Percentiles rank a stretch among this genome's conserved stretches.
These are phyloP conservation scores for Eupleurogrammus muticus DNA, from an alignment of 2,797 vertebrate species.

Conservation along the genomic window DNA sequence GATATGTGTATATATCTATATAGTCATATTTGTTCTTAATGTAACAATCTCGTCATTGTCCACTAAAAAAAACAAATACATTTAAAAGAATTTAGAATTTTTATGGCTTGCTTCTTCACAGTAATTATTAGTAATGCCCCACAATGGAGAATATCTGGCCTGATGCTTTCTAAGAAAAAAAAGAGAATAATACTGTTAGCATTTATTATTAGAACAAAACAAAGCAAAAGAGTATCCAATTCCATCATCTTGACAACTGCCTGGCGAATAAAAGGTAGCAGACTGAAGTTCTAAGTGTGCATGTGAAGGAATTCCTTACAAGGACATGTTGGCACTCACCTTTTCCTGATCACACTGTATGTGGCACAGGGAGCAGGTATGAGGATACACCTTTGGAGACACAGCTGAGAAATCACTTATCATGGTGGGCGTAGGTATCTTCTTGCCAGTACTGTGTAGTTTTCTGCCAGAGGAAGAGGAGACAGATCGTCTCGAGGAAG, in stretches of 20 bases:
- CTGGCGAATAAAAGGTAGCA: constrained; percentile 15
- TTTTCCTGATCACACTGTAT: constrained; percentile 92
- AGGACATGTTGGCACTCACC: constrained; percentile 85
- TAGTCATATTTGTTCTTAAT: neutral
- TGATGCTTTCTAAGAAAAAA: neutral
- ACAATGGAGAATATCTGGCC: neutral
- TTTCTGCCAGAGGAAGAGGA: constrained; percentile 65
- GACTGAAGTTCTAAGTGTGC: constrained; percentile 19
- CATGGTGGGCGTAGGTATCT: constrained; percentile 90
- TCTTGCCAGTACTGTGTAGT: constrained; percentile 74
- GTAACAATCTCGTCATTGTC: neutral
- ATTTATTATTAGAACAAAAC: neutral
- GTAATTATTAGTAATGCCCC: neutral
- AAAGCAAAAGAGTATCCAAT: neutral
- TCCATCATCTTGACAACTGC: constrained; percentile 20
- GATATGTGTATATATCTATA: too few relatives aligned
- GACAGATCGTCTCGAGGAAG: constrained; percentile 57
- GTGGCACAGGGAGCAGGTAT: constrained; percentile 96
- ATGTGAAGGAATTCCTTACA: constrained; percentile 34
- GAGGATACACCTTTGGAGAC: constrained; percentile 92
- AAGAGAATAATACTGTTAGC: neutral
- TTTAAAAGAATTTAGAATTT: neutral
- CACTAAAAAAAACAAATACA: neutral
- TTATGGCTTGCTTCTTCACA: neutral
- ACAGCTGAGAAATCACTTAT: constrained; percentile 93